Conservation (phyloP, 2,797 vertebrate genomes). For the Vireo griseus region DNA sequence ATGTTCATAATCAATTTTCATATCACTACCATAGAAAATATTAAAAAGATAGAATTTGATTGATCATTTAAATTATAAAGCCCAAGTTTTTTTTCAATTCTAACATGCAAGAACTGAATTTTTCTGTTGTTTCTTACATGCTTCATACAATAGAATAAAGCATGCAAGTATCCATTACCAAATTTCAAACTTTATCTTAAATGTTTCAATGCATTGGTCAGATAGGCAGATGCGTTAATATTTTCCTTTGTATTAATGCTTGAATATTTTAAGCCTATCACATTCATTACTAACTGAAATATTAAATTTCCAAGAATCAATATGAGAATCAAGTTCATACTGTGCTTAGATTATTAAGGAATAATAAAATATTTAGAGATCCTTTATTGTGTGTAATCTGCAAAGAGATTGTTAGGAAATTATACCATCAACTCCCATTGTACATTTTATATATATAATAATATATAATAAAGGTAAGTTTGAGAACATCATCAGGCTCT, state of each 20-base stretch:
- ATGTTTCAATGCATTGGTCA: not conserved
- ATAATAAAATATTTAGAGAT: conserved; percentile 46
- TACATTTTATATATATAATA: not conserved
- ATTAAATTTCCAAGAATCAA: conserved; percentile 45
- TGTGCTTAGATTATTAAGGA: conserved; percentile 30
- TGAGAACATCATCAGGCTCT: not conserved
- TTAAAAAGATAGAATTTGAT: not conserved
- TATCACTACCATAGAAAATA: not conserved
- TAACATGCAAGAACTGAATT: not conserved
- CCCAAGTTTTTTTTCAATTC: not conserved
- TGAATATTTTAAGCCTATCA: conserved; percentile 42
- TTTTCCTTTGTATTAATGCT: not conserved
- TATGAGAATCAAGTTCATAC: conserved; percentile 37
- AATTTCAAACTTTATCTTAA: conserved; percentile 10
- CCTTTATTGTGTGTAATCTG: conserved; percentile 11
- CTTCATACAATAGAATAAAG: not conserved
- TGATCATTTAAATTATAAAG: not conserved
- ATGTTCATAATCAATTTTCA: not conserved
- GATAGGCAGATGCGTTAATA: conserved; percentile 19
- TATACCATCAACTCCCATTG: not conserved
- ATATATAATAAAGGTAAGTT: not conserved
- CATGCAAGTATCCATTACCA: not conserved
- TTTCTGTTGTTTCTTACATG: not conserved
- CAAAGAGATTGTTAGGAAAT: not conserved
- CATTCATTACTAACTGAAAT: conserved; percentile 64